Evolutionary conservation across 2,888 invertebrate species (phyloP).

Genomic region (Zygaena filipendulae): DNA sequence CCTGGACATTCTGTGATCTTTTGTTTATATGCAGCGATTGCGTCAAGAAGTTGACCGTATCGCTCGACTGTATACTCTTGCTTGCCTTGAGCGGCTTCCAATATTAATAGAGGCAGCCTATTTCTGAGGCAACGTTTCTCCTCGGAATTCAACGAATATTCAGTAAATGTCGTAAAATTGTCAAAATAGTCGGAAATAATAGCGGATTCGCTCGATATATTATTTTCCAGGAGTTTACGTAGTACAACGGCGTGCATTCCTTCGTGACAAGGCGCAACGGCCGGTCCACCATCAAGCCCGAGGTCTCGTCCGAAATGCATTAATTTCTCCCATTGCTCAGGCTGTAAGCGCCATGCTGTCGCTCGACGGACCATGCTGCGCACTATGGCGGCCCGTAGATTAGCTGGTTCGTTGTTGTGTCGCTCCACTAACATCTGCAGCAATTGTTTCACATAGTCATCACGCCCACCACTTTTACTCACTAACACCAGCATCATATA

Average conservation of each 20-base stretch:
- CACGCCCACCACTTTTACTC: slow-evolving; percentile 38
- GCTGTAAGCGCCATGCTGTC: slow-evolving; percentile 34
- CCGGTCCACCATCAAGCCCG: slow-evolving; percentile 32
- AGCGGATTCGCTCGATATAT: slow-evolving; percentile 14
- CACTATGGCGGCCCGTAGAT: slow-evolving; percentile 35
- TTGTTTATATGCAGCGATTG: slow-evolving; percentile 24
- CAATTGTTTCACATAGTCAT: slow-evolving; percentile 26
- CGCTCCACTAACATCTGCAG: slow-evolving; percentile 25
- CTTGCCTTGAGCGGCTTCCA: slow-evolving; percentile 16
- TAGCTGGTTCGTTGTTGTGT: slow-evolving; percentile 34
- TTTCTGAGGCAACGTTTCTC: slow-evolving; percentile 24
- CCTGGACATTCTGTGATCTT: slow-evolving; percentile 19
- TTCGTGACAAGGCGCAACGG: slow-evolving; percentile 31
- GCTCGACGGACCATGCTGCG: slow-evolving; percentile 42
- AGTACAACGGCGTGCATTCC: slow-evolving; percentile 40
- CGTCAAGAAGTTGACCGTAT: slow-evolving; percentile 24
- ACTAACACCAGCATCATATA: slow-evolving; percentile 43
- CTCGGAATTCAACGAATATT: slow-evolving; percentile 25
- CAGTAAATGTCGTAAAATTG: slow-evolving; percentile 27
- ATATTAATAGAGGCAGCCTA: slow-evolving; percentile 21
- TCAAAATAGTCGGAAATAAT: slow-evolving; percentile 25
- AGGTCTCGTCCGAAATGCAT: slow-evolving; percentile 31
- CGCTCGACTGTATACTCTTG: slow-evolving; percentile 12
- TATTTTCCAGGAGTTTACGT: slow-evolving; percentile 25
- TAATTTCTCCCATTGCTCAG: slow-evolving; percentile 29